Evolutionary conservation across 1,140 invertebrate genomes (phyloP).

Genomic region (Magallana ariakensis): DNA sequence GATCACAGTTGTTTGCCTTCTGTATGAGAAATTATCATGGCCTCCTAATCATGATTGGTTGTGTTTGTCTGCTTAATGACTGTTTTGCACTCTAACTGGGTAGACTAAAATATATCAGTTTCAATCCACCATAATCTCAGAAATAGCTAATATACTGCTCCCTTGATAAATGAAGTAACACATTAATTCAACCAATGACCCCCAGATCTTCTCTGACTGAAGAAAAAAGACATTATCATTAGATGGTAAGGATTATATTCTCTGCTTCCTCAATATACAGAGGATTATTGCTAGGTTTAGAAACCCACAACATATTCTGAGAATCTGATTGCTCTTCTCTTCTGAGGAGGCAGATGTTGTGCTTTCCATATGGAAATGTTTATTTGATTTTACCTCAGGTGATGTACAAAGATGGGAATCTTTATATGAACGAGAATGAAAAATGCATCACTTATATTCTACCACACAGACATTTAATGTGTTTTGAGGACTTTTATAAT

Average conservation of each 20-base stretch:
- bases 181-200: constrained; percentile 7
- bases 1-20: no score
- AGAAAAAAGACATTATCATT: constrained; percentile 15
- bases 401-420: constrained; percentile 11
- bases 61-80: no score
- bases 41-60: no score
- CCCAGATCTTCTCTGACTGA: neutral
- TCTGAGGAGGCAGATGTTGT: neutral
- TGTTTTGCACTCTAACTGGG: no score
- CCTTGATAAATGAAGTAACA: neutral
- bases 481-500: neutral
- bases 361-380: constrained; percentile 21
- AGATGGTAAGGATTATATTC: constrained; percentile 21
- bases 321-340: neutral
- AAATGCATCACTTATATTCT: neutral
- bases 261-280: neutral
- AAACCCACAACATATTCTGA: neutral
- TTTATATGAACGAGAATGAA: neutral
- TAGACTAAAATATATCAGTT: no score
- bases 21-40: no score
- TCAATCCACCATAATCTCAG: neutral
- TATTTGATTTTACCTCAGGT: neutral
- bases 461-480: neutral
- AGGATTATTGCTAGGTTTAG: constrained; percentile 15
- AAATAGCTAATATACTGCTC: neutral